phyloP scores from a whole-genome alignment of 2,797 vertebrate species.

The Cheracebus regulus region DNA sequence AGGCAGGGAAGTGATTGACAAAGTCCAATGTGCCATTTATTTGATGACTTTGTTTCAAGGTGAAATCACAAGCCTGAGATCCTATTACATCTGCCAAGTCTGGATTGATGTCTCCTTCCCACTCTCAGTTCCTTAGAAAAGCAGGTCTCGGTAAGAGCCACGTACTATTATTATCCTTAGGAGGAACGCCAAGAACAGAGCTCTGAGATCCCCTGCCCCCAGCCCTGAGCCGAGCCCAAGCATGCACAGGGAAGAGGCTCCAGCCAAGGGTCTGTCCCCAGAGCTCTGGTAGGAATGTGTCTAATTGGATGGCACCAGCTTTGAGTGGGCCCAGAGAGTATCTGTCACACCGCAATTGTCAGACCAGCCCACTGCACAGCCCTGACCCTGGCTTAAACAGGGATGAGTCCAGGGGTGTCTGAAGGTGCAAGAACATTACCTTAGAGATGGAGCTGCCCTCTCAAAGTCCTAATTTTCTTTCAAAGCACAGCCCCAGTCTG shows the following conservation, averaged over 20 bases:
- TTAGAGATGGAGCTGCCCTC: not conserved
- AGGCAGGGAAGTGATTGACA: not conserved
- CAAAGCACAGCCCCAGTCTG: not conserved
- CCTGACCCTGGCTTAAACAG: not conserved
- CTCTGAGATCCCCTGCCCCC: slow-evolving; percentile 7
- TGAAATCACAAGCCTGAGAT: slow-evolving; percentile 51
- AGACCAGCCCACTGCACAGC: not conserved
- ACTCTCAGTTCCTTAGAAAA: slow-evolving; percentile 74
- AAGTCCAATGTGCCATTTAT: slow-evolving; percentile 12
- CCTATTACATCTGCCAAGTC: slow-evolving; percentile 63
- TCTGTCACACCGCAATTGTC: not conserved
- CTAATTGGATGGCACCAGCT: slow-evolving; percentile 33
- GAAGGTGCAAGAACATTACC: not conserved
- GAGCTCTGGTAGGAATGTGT: slow-evolving; percentile 47
- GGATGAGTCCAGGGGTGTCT: not conserved
- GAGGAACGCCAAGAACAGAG: slow-evolving; percentile 65
- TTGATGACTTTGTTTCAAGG: slow-evolving; percentile 70
- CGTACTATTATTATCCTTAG: slow-evolving; percentile 71
- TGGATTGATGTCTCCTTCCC: slow-evolving; percentile 63
- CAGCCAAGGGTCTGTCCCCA: not conserved
- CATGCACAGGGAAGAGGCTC: not conserved
- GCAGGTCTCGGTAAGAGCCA: slow-evolving; percentile 63
- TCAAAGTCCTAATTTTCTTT: not conserved
- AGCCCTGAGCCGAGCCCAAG: slow-evolving; percentile 18
- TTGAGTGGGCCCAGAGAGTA: not conserved